These are phyloP conservation scores for Ispidina lecontei DNA, from an alignment of 2,797 vertebrate genomes.

Conservation along the genomic window DNA sequence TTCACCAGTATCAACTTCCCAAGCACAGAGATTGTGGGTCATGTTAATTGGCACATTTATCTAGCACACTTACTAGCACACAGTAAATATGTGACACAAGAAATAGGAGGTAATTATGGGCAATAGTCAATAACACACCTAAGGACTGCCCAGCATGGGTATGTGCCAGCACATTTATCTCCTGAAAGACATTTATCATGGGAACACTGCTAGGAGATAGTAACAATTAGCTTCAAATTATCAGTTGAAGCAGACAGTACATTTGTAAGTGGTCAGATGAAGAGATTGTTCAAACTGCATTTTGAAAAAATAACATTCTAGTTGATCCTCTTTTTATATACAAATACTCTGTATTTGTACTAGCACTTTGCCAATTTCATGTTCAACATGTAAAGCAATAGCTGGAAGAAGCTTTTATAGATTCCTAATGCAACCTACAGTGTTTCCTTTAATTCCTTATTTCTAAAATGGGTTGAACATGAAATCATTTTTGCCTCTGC, in stretches of 20 bases:
- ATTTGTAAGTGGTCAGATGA: neutral
- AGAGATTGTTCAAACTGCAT: neutral
- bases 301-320: neutral
- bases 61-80: neutral
- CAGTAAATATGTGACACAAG: neutral
- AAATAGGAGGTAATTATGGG: neutral
- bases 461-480: neutral
- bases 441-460: neutral
- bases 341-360: neutral
- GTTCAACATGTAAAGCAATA: neutral
- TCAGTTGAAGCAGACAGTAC: neutral
- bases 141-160: neutral
- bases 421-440: neutral
- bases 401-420: neutral
- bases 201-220: neutral
- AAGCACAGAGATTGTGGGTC: neutral
- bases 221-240: neutral
- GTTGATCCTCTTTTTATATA: neutral
- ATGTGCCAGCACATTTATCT: neutral
- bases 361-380: neutral
- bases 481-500: conserved; percentile 10
- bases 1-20: neutral
- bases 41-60: neutral
- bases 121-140: neutral
- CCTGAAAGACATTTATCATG: neutral